phyloP scores from a whole-genome alignment of 2,113 vertebrate species.

The Saguinus imperator region DNA sequence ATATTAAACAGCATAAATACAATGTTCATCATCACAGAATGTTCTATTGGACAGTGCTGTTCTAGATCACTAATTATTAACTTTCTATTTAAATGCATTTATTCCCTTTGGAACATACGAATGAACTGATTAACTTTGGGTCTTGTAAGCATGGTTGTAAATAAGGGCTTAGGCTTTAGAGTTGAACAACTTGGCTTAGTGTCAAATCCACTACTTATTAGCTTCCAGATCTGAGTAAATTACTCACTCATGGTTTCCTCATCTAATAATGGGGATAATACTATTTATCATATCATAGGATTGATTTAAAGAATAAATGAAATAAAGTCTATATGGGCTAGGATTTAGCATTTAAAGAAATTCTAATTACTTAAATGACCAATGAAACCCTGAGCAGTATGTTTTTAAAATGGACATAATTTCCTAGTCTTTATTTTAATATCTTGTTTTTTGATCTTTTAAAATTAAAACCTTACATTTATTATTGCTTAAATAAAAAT shows the following conservation, averaged over 20 bases:
- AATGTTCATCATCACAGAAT: background rate
- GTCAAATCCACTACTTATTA: background rate
- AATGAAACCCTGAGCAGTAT: background rate
- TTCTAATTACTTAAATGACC: background rate
- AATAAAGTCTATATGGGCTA: background rate
- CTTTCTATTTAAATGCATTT: background rate
- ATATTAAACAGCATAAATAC: background rate
- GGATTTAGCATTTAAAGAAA: background rate
- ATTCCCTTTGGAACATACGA: slow-evolving; percentile 1
- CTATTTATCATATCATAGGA: background rate
- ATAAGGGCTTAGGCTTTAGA: background rate
- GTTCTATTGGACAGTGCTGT: background rate
- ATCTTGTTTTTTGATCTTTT: background rate
- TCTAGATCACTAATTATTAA: slow-evolving; percentile 7
- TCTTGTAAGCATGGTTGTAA: background rate
- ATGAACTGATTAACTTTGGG: background rate
- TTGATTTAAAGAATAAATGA: slow-evolving; percentile 29
- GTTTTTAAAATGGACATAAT: background rate
- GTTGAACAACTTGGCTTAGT: background rate
- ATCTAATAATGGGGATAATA: background rate
- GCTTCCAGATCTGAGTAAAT: background rate
- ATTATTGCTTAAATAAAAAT: background rate
- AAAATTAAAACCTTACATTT: slow-evolving; percentile 31
- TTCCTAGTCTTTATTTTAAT: background rate
- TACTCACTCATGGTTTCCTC: background rate